Evolutionary conservation across 2,113 vertebrate species (phyloP).

Genomic region (Chamaetylas fuelleborni): DNA sequence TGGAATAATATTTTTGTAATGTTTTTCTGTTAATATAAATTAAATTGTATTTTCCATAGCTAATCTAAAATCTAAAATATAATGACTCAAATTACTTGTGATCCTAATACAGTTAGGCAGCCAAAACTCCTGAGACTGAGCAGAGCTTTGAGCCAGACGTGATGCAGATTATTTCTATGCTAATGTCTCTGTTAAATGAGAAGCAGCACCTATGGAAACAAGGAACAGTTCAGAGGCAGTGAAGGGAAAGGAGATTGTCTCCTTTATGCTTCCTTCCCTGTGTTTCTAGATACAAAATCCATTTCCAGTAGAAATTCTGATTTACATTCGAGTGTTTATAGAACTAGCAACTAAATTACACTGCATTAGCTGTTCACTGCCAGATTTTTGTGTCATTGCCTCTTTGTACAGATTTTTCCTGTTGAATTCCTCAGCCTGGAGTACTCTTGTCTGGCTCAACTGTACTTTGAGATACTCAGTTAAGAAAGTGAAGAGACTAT

Average conservation of each 20-base stretch:
- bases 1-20: not conserved
- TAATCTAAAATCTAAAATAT: not conserved
- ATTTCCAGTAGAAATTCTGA: not conserved
- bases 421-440: not conserved
- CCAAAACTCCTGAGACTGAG: conserved; percentile 23
- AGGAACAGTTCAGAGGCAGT: not conserved
- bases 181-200: conserved; percentile 58
- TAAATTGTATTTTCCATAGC: not conserved
- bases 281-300: not conserved
- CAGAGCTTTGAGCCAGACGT: not conserved
- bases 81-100: conserved; percentile 26
- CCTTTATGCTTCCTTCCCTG: not conserved
- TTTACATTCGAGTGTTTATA: not conserved
- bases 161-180: conserved; percentile 30
- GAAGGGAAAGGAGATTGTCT: not conserved
- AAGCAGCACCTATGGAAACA: conserved; percentile 40
- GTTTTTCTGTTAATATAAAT: not conserved
- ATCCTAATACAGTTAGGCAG: conserved; percentile 7
- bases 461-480: not conserved
- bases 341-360: not conserved
- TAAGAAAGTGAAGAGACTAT: not conserved
- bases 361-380: not conserved
- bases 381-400: not conserved
- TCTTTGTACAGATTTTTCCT: not conserved
- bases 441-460: not conserved